phyloP scores from a whole-genome alignment of 2,113 vertebrate species.

The Myotis brandtii region DNA sequence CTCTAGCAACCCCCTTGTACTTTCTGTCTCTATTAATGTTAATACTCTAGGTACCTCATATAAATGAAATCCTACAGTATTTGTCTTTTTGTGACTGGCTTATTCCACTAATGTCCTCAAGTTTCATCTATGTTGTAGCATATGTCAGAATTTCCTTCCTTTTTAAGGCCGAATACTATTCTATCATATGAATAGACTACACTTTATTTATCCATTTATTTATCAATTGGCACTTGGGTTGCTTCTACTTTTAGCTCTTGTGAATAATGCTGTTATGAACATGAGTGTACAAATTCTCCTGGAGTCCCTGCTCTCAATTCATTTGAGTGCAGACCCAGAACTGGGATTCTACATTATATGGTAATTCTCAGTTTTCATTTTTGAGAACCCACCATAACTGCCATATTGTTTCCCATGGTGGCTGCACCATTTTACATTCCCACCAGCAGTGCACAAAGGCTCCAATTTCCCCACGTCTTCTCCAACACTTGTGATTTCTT shows the following conservation, averaged over 20 bases:
- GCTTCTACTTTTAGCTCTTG: not conserved
- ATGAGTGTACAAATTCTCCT: not conserved
- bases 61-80: not conserved
- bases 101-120: not conserved
- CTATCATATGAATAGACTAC: not conserved
- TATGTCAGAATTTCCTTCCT: not conserved
- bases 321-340: not conserved
- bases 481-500: not conserved
- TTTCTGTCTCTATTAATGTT: not conserved
- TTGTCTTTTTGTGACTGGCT: not conserved
- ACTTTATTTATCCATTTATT: not conserved
- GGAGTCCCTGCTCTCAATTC: not conserved
- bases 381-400: not conserved
- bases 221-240: not conserved
- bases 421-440: not conserved
- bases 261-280: not conserved
- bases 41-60: not conserved
- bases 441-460: not conserved
- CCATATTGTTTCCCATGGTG: not conserved
- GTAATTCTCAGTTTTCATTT: not conserved
- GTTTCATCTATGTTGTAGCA: not conserved
- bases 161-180: not conserved
- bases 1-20: not conserved
- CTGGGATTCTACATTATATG: not conserved
- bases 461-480: not conserved